Percentiles rank a stretch among this genome's conserved stretches.
Conservation (phyloP, 1,140 invertebrate genomes). For the Mya arenaria region DNA sequence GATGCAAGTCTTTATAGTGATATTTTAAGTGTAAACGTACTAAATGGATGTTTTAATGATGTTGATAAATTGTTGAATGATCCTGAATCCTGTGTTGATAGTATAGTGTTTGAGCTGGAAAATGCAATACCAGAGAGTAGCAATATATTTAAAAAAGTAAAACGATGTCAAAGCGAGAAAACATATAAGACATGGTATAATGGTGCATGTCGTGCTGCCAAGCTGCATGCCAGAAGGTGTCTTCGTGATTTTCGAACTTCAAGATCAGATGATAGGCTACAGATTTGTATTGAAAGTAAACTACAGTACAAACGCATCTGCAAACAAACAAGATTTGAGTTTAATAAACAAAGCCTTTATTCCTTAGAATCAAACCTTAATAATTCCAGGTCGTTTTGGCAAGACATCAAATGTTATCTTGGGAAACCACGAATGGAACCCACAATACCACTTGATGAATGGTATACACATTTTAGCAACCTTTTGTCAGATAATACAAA, state of each 20-base stretch:
- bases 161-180: background rate
- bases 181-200: background rate
- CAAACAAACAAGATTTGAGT: background rate
- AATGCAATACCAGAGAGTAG: no score
- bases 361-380: background rate
- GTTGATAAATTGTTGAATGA: no score
- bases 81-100: no score
- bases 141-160: no score
- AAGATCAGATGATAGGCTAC: background rate
- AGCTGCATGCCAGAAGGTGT: background rate
- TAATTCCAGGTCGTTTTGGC: background rate
- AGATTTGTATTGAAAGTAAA: background rate
- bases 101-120: no score
- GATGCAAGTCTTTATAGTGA: no score
- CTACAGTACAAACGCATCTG: no score
- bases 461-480: slow-evolving; percentile 4
- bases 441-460: background rate
- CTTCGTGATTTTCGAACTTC: background rate
- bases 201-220: background rate
- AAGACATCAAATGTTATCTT: background rate
- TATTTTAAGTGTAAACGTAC: no score
- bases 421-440: background rate
- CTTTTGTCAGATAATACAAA: no score
- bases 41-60: no score
- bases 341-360: background rate